Evolutionary conservation across 2,797 vertebrate species (phyloP).

Genomic region (Novumbra hubbsi): DNA sequence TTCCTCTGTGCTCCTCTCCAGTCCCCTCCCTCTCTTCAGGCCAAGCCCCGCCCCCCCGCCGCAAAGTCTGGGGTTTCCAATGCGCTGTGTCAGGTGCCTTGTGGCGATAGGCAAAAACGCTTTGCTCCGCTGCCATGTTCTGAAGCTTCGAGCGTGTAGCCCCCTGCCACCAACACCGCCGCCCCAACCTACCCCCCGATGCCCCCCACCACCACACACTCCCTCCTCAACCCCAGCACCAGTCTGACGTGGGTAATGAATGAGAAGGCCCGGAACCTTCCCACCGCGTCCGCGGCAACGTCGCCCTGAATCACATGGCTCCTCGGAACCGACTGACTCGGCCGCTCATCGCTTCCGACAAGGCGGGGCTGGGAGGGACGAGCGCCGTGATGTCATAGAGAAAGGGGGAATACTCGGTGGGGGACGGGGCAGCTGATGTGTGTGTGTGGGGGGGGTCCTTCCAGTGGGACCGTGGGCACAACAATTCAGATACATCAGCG

Average conservation of each 20-base stretch:
- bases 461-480: conserved; percentile 39
- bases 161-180: conserved; percentile 34
- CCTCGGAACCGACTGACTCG: conserved; percentile 77
- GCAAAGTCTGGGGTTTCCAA: conserved; percentile 59
- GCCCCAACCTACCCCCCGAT: too few relatives aligned
- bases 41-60: conserved; percentile 54
- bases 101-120: conserved; percentile 74
- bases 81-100: conserved; percentile 79
- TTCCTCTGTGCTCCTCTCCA: conserved; percentile 19
- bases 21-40: conserved; percentile 33
- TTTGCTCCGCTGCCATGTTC: conserved; percentile 65
- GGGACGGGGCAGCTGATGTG: too few relatives aligned
- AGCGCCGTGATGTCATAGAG: conserved; percentile 67
- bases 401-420: conserved; percentile 21
- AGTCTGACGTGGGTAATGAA: conserved; percentile 73
- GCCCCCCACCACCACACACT: conserved; percentile 24
- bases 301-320: conserved; percentile 83
- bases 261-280: conserved; percentile 60
- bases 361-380: conserved; percentile 76
- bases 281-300: conserved; percentile 70
- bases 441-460: conserved; percentile 31
- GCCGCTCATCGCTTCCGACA: conserved; percentile 82
- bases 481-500: conserved; percentile 34
- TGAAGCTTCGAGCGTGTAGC: conserved; percentile 60
- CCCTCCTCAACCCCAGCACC: conserved; percentile 40